Conservation (phyloP, 1,140 invertebrate species). For the Papilio polyxenes region DNA sequence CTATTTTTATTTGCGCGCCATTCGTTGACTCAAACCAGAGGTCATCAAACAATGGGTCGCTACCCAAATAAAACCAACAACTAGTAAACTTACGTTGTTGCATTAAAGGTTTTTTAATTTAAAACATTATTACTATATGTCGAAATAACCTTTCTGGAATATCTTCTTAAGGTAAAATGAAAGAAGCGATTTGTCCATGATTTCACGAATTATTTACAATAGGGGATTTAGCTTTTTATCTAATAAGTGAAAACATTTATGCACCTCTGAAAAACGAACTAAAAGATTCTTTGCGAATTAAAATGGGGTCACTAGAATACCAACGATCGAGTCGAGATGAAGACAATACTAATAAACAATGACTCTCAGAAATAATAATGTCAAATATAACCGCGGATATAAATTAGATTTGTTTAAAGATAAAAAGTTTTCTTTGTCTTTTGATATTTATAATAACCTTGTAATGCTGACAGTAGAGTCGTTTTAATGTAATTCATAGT, state of each 20-base stretch:
- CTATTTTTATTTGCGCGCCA: constrained; percentile 36
- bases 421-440: constrained; percentile 21
- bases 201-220: too few relatives aligned
- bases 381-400: constrained; percentile 27
- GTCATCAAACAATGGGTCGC: not conserved
- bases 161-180: not conserved
- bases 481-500: not conserved
- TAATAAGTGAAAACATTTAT: not conserved
- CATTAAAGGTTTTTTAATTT: not conserved
- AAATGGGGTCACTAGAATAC: constrained; percentile 35
- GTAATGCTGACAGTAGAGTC: not conserved
- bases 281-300: constrained; percentile 31
- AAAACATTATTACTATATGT: not conserved
- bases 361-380: constrained; percentile 22
- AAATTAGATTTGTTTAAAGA: constrained; percentile 22
- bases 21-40: constrained; percentile 19
- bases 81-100: not conserved
- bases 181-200: not conserved
- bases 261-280: constrained; percentile 17
- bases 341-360: constrained; percentile 27
- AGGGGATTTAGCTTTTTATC: too few relatives aligned
- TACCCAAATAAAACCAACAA: not conserved
- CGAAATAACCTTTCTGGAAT: not conserved
- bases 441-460: not conserved
- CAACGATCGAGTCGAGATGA: not conserved